These are phyloP conservation scores for Morelia viridis DNA, from an alignment of 2,797 vertebrate species.

Conservation along the genomic window DNA sequence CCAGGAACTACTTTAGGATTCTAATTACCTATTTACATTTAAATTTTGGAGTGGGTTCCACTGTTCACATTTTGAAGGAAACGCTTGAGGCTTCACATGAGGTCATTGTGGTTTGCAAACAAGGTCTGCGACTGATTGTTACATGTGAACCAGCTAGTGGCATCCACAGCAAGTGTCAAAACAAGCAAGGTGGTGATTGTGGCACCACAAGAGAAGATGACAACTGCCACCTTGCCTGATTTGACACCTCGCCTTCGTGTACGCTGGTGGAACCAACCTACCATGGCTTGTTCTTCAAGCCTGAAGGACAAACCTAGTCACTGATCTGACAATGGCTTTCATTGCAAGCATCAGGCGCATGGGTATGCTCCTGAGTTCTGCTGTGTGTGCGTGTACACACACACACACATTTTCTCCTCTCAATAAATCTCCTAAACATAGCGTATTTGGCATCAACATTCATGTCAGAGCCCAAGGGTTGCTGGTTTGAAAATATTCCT, in stretches of 20 bases:
- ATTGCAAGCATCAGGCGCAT: background rate
- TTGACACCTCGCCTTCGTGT: background rate
- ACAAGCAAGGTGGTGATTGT: background rate
- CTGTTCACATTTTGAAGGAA: background rate
- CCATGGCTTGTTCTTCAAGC: background rate
- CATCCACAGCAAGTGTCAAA: background rate
- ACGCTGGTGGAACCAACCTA: too few relatives aligned
- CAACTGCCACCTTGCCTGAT: background rate
- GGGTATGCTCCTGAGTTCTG: background rate
- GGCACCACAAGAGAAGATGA: background rate
- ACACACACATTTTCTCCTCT: background rate
- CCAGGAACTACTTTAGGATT: background rate
- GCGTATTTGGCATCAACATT: background rate
- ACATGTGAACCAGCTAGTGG: background rate
- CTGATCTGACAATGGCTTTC: background rate
- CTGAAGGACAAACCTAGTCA: background rate
- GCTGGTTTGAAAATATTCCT: background rate
- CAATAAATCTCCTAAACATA: background rate
- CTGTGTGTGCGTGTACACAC: background rate
- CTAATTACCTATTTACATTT: background rate
- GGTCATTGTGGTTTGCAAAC: background rate
- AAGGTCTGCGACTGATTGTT: background rate
- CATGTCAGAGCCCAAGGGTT: too few relatives aligned
- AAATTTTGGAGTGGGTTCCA: too few relatives aligned
- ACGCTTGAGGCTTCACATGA: background rate